Conservation (phyloP, 1,140 invertebrate genomes). For the Aricia agestis region DNA sequence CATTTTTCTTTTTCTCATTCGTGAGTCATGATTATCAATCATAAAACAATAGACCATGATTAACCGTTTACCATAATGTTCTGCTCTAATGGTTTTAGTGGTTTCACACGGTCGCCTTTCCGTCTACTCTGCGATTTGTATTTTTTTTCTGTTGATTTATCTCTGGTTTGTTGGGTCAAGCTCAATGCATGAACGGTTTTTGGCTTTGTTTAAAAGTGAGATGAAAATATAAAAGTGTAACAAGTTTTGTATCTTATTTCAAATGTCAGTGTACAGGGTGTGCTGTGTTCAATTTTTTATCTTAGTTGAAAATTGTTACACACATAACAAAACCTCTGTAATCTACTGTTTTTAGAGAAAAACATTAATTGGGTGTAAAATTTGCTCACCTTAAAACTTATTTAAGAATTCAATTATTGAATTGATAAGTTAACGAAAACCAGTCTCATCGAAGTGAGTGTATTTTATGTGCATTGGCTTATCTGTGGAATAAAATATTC, state of each 20-base stretch:
- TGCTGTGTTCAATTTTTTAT: no score
- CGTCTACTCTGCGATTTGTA: slow-evolving; percentile 23
- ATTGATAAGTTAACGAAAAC: slow-evolving; percentile 1
- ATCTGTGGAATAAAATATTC: neutral
- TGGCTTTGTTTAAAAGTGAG: neutral
- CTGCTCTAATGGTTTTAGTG: slow-evolving; percentile 26
- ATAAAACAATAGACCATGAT: slow-evolving; percentile 20
- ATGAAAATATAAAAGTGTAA: no score
- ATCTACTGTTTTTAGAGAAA: no score
- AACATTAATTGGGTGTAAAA: no score
- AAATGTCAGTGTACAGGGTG: no score
- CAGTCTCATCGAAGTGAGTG: slow-evolving; percentile 5
- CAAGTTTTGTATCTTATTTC: no score
- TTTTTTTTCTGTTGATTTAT: neutral
- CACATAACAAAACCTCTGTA: no score
- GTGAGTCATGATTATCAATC: slow-evolving; percentile 18
- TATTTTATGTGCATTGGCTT: neutral
- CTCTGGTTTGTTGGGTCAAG: neutral
- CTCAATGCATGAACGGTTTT: slow-evolving; percentile 12
- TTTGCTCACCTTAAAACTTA: no score
- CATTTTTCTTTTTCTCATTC: neutral
- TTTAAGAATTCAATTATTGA: slow-evolving; percentile 16
- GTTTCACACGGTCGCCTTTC: slow-evolving; percentile 35
- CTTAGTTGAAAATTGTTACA: no score
- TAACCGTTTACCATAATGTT: slow-evolving; percentile 27